Percentiles rank a stretch among this genome's conserved stretches.
Evolutionary conservation across 2,888 invertebrate genomes (phyloP).

Genomic region (Pseudococcus longispinus): DNA sequence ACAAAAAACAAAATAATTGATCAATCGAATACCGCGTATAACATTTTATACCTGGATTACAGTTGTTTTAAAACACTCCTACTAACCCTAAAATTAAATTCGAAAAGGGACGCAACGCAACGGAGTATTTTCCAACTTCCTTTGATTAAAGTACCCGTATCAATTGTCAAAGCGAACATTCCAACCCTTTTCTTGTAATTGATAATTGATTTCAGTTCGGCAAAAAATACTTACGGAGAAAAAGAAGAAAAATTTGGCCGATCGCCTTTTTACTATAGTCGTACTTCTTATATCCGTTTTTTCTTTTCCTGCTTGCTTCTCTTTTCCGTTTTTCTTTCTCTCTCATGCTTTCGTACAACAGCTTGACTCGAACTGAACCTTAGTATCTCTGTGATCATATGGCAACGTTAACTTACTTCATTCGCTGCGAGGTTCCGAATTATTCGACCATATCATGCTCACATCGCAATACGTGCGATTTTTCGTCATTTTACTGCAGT

Average conservation of each 20-base stretch:
- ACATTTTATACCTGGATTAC: slow-evolving; percentile 39
- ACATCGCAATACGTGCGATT: background rate
- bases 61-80: slow-evolving; percentile 35
- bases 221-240: slow-evolving; percentile 1
- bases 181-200: slow-evolving; percentile 46
- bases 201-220: slow-evolving; percentile 43
- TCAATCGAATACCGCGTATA: slow-evolving; percentile 32
- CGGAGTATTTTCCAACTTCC: slow-evolving; percentile 37
- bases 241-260: slow-evolving; percentile 38
- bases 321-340: background rate
- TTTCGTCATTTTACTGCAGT: background rate
- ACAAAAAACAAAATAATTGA: slow-evolving; percentile 45
- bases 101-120: slow-evolving; percentile 38
- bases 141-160: slow-evolving; percentile 46
- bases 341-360: background rate
- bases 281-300: background rate
- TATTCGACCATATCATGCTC: background rate
- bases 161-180: slow-evolving; percentile 42
- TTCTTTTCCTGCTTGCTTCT: background rate
- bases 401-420: no score
- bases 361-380: background rate
- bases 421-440: no score
- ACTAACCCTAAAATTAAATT: slow-evolving; percentile 35
- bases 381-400: background rate
- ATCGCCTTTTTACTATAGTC: slow-evolving; percentile 12